Base-by-base conservation (phyloP, 2,113 vertebrate genomes). In the Rhabdomys dilectus region DNA sequence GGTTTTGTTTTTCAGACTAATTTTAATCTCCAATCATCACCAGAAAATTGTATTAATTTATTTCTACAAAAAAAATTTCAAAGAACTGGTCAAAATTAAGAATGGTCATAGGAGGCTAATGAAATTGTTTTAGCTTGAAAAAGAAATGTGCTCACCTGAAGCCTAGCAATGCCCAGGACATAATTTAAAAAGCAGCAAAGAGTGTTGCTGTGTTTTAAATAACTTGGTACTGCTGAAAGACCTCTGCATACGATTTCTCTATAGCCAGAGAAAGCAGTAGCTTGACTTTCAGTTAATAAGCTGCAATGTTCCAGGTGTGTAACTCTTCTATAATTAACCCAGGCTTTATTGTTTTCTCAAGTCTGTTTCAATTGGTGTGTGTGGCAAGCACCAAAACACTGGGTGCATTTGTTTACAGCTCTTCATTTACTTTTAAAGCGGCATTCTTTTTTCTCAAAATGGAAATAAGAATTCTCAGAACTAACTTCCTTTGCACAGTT, bases 61-160 rank as follows among this genome's bases (percentile, higher is more conserved):
- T 93, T 96, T 92, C 73, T 90, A 89, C 1, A 92, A 77, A 85
- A 93, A 89, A 92, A 77, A 85, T 90, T 56, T 95, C 64, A 91
- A 93, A 90, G 19, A 45, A 93, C 16, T 78, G 87, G 10, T 86
- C 89, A 84, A 96, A 93, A 72, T 81, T 45, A 93, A n/a, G 56
- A 91, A 91, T 26, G 53, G 13, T 42, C 19, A 88, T n/a, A 34
- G 19, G 84, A 95, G 45, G 60, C 24, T 87, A 89, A 81, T 81
- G 58, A 76, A 73, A 36, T 91, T 31, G 26, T 92, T 62, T 91
- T 87, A 89, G 8, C 45, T 89, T 92, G 11, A 94, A 88, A 94
- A 93, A 34, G 22, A 88, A 68, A 62, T 53, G 36, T 95, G 75
- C 60, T 64, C 88, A 21, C 4, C 26, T 64, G n/a, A 66, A 95